Evolutionary conservation across 1,140 invertebrate genomes (phyloP), one percentile per base, ranked within the genome.

Genomic region (Drosophila seguyi): DNA sequence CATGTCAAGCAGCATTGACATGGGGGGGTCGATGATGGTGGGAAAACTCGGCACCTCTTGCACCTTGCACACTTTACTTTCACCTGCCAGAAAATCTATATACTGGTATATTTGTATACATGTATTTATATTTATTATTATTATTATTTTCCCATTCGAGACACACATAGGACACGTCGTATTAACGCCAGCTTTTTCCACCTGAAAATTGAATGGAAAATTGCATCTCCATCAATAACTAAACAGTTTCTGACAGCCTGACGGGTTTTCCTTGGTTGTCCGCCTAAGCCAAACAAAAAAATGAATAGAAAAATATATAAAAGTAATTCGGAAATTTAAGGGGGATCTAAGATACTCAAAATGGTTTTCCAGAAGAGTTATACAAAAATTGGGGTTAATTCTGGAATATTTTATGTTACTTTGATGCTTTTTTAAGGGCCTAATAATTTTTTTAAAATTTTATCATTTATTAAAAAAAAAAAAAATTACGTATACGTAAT

Each of bases 1-100:
- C 83, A 72, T 86, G 82, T 77, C 77, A 81, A 74, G 67, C 75
- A 36, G 77, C 84, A 82, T 79, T 87, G 83, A 79, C 82, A 69
- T 50, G 53, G 59, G 14, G 31, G 11, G 25, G 25, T 4, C 25
- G 25, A 25, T n/a, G 20, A 6, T 27, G 31, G 25, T 47, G 42
- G 41, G 20, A 29, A 29, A 38, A 62, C 36, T 66, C 58, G 38
- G 34, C 41, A 13, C 29, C 50, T 42, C 50, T 25, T 77, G 77
- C 77, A 85, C 66, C 75, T 67, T 60, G 71, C 75, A 50, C 74
- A 63, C 80, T 36, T 52, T 52, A 52, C 50, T 52, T 52, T 52
- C 29, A 18, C 18, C 50, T 74, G 69, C 41, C 72, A 56, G 48
- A 47, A 29, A 55, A 55, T 22, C 52, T 27, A 22, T 10, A 56